Conservation (phyloP, 2,797 vertebrate species). For the Clarias pachynema region DNA sequence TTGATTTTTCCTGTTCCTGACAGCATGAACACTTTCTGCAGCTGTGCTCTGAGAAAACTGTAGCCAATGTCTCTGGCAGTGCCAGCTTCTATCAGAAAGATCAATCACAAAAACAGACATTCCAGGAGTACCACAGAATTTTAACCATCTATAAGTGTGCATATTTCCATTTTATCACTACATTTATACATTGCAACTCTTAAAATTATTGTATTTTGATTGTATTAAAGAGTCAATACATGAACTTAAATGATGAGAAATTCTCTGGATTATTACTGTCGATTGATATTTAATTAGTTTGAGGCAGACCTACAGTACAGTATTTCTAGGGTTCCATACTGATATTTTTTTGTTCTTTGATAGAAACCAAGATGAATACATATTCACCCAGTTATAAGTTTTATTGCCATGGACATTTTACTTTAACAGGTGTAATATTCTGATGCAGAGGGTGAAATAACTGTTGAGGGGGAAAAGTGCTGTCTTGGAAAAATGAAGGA, state of each 20-base stretch:
- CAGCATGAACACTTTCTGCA: conserved; percentile 4
- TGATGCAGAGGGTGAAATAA: neutral
- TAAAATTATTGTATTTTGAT: neutral
- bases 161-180: neutral
- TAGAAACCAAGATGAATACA: neutral
- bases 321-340: neutral
- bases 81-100: conserved; percentile 3
- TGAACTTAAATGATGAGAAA: neutral
- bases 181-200: neutral
- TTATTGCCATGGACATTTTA: neutral
- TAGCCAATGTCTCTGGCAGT: conserved; percentile 17
- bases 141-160: neutral
- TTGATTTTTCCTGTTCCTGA: conserved; percentile 20
- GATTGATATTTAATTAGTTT: neutral
- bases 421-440: neutral
- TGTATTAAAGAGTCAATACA: neutral
- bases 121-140: conserved; percentile 8
- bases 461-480: neutral
- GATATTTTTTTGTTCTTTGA: neutral
- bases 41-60: conserved; percentile 22
- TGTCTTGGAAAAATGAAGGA: neutral
- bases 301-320: neutral
- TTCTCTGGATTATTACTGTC: neutral
- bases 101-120: conserved; percentile 12
- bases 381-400: neutral